Conservation (phyloP, 1,140 invertebrate genomes). For the Drosophila nigromelanica region DNA sequence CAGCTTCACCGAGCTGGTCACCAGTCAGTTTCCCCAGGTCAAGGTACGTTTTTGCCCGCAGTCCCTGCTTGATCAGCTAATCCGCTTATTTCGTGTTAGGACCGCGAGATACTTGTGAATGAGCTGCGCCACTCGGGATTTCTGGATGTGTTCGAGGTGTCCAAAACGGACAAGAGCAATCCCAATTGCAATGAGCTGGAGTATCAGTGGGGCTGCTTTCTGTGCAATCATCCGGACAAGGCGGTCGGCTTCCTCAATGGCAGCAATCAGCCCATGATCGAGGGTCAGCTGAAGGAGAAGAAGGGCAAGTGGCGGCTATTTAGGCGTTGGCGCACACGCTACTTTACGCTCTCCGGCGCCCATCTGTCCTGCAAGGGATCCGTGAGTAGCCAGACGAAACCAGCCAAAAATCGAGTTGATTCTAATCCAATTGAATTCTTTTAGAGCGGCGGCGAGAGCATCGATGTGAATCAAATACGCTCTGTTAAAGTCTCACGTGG, state of each 20-base stretch:
- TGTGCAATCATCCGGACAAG: slow-evolving; percentile 95
- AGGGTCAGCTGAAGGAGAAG: slow-evolving; percentile 97
- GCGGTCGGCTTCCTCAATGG: slow-evolving; percentile 91
- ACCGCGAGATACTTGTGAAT: slow-evolving; percentile 92
- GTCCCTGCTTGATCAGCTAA: background rate
- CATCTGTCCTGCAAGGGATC: slow-evolving; percentile 94
- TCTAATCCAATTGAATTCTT: slow-evolving; percentile 30
- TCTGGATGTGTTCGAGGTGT: slow-evolving; percentile 95
- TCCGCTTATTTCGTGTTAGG: slow-evolving; percentile 84
- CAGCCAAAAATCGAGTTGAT: background rate
- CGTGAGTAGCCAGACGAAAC: slow-evolving; percentile 86
- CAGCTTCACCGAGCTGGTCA: slow-evolving; percentile 95
- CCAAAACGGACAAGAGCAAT: slow-evolving; percentile 82
- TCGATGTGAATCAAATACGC: slow-evolving; percentile 95
- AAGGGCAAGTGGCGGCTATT: slow-evolving; percentile 96
- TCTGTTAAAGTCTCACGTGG: slow-evolving; percentile 94
- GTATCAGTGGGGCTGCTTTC: slow-evolving; percentile 83
- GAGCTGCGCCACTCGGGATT: slow-evolving; percentile 94
- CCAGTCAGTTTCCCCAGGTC: slow-evolving; percentile 94
- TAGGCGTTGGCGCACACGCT: slow-evolving; percentile 94
- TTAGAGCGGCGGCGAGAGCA: slow-evolving; percentile 89
- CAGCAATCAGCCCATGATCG: slow-evolving; percentile 90
- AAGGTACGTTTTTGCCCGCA: slow-evolving; percentile 86
- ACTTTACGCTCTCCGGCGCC: slow-evolving; percentile 96
- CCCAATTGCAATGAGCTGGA: slow-evolving; percentile 84